phyloP scores from a whole-genome alignment of 2,888 invertebrate species.

The Horisme vitalbata region DNA sequence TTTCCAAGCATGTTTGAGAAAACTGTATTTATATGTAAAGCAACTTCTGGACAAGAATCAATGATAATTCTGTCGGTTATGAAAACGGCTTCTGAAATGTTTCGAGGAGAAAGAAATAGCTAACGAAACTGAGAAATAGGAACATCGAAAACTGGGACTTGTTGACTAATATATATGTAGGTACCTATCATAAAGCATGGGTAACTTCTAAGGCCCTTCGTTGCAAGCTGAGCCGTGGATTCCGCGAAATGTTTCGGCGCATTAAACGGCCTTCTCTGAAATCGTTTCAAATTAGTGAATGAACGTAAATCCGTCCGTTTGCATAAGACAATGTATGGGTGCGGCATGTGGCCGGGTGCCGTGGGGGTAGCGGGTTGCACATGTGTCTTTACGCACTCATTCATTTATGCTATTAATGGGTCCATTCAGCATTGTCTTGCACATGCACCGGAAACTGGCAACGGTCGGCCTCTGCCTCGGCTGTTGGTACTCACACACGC shows the following conservation, averaged over 20 bases:
- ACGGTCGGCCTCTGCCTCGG: conserved; percentile 39
- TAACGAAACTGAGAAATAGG: no score
- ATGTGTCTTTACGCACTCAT: conserved; percentile 76
- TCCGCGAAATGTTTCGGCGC: conserved; percentile 50
- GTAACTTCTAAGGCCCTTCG: conserved; percentile 30
- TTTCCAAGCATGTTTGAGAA: no score
- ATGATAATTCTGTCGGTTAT: no score
- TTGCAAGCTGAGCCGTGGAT: conserved; percentile 40
- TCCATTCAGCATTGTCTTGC: conserved; percentile 79
- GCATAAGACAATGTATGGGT: conserved; percentile 70
- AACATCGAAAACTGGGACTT: conserved; percentile 3
- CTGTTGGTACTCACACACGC: conserved; percentile 35
- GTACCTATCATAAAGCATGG: no score
- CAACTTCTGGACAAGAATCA: no score
- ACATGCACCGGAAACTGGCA: conserved; percentile 74
- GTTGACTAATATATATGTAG: no score
- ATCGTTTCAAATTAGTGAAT: conserved; percentile 63
- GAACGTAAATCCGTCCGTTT: conserved; percentile 67
- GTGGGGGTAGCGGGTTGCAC: conserved; percentile 62
- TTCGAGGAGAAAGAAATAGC: no score
- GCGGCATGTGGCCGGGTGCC: conserved; percentile 60
- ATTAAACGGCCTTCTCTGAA: conserved; percentile 68
- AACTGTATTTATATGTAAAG: no score
- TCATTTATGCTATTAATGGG: conserved; percentile 77
- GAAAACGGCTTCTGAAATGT: no score